These are phyloP conservation scores for Craterocephalus amniculus DNA, from an alignment of 2,797 vertebrate genomes.

Conservation along the genomic window DNA sequence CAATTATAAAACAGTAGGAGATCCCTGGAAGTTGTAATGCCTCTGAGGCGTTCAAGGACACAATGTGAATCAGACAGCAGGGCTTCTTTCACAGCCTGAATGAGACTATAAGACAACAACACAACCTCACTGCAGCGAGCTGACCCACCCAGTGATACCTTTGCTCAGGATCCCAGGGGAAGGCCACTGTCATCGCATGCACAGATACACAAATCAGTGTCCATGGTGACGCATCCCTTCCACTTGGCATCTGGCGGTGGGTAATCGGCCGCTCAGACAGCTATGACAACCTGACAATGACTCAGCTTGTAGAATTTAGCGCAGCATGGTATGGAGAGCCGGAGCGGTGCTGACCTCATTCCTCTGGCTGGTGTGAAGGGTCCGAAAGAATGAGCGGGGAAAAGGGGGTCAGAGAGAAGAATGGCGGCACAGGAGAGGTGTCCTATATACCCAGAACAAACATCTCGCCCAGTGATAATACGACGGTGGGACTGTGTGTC, in stretches of 20 bases:
- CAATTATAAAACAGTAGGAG: conserved; percentile 49
- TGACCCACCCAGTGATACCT: conserved; percentile 44
- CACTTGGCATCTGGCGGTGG: conserved; percentile 12
- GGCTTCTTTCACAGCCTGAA: conserved; percentile 23
- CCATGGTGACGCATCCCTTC: conserved; percentile 45
- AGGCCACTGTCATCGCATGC: conserved; percentile 48
- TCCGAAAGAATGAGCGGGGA: conserved; percentile 49
- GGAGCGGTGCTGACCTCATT: conserved; percentile 70
- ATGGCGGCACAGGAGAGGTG: conserved; percentile 48
- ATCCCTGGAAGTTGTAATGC: conserved; percentile 30
- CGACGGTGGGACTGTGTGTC: conserved; percentile 8
- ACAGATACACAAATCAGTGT: conserved; percentile 49
- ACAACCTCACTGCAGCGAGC: conserved; percentile 8
- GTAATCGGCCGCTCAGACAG: conserved; percentile 22
- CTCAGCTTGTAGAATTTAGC: conserved; percentile 70
- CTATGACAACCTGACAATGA: conserved; percentile 56
- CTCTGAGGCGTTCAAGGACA: conserved; percentile 14
- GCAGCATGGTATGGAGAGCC: conserved; percentile 47
- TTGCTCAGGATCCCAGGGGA: conserved; percentile 38
- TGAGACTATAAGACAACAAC: conserved; percentile 17
- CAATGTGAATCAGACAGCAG: conserved; percentile 9
- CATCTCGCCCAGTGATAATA: conserved; percentile 36
- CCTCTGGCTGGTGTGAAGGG: conserved; percentile 34
- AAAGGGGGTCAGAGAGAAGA: conserved; percentile 48
- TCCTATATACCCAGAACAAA: conserved; percentile 51